Conservation (phyloP, 2,888 invertebrate species). For the Drosophila sordidula region DNA sequence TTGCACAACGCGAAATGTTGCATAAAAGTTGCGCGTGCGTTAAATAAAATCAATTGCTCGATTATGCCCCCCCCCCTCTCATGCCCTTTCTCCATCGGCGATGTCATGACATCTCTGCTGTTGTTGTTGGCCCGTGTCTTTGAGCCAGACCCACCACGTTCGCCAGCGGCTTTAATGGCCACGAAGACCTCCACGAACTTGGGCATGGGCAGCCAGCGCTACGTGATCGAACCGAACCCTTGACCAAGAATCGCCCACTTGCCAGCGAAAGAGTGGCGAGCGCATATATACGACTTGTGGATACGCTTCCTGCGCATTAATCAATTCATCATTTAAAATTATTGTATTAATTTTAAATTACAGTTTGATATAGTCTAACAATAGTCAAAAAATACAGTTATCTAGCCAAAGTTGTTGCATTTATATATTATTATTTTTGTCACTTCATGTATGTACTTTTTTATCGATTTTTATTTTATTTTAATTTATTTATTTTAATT, state of each 20-base stretch:
- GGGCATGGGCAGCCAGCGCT: slow-evolving; percentile 1
- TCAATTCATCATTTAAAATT: too few relatives aligned
- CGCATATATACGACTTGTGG: not conserved
- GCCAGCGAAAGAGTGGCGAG: not conserved
- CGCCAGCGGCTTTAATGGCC: slow-evolving; percentile 49
- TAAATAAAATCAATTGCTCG: slow-evolving; percentile 71
- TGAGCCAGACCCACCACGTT: slow-evolving; percentile 33
- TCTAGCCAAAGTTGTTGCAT: too few relatives aligned
- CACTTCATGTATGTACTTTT: too few relatives aligned
- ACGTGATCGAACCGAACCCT: slow-evolving; percentile 53
- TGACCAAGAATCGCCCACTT: slow-evolving; percentile 34
- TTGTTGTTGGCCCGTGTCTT: slow-evolving; percentile 12
- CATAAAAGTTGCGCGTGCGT: slow-evolving; percentile 66
- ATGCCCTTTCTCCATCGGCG: not conserved
- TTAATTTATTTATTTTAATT: too few relatives aligned
- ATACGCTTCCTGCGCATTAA: not conserved
- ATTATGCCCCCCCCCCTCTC: slow-evolving; percentile 8
- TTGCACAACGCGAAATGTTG: slow-evolving; percentile 55
- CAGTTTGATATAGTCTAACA: too few relatives aligned
- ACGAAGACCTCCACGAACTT: slow-evolving; percentile 52
- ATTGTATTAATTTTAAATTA: too few relatives aligned
- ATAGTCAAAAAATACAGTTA: too few relatives aligned
- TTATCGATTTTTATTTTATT: too few relatives aligned
- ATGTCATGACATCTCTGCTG: too few relatives aligned
- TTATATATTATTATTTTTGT: too few relatives aligned